Evolutionary conservation across 2,113 vertebrate genomes (phyloP).

Genomic region (Cinclus cinclus): DNA sequence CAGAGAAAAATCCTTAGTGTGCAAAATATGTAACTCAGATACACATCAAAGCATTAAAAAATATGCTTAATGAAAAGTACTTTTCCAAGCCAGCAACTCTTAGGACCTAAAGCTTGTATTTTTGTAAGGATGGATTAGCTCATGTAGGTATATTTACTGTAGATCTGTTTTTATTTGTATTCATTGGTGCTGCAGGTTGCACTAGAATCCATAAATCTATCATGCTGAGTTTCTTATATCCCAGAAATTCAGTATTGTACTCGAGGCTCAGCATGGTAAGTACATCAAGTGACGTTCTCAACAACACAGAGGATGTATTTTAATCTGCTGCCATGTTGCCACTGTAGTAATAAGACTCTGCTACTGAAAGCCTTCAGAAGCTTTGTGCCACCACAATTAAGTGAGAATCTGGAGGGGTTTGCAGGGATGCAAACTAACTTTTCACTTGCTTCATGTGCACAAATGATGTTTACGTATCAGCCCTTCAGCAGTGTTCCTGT

Average conservation of each 20-base stretch:
- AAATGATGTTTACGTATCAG: not conserved
- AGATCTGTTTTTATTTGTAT: not conserved
- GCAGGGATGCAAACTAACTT: not conserved
- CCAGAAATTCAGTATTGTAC: not conserved
- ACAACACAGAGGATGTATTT: not conserved
- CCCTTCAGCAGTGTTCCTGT: not conserved
- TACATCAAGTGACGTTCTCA: not conserved
- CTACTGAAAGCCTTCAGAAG: not conserved
- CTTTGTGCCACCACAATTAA: not conserved
- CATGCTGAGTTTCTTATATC: not conserved
- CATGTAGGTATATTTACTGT: not conserved
- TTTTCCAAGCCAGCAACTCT: not conserved
- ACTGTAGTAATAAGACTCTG: not conserved
- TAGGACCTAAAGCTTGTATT: not conserved
- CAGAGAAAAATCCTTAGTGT: not conserved
- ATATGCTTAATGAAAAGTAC: not conserved
- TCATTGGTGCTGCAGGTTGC: not conserved
- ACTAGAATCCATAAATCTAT: not conserved
- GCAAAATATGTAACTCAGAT: not conserved
- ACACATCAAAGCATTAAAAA: not conserved
- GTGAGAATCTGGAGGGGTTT: not conserved
- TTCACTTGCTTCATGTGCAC: fast-evolving
- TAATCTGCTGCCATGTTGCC: not conserved
- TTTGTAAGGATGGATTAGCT: not conserved
- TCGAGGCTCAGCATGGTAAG: not conserved